Base-by-base conservation (phyloP, 2,797 vertebrate genomes). In the Dendrocincla fuliginosa region DNA sequence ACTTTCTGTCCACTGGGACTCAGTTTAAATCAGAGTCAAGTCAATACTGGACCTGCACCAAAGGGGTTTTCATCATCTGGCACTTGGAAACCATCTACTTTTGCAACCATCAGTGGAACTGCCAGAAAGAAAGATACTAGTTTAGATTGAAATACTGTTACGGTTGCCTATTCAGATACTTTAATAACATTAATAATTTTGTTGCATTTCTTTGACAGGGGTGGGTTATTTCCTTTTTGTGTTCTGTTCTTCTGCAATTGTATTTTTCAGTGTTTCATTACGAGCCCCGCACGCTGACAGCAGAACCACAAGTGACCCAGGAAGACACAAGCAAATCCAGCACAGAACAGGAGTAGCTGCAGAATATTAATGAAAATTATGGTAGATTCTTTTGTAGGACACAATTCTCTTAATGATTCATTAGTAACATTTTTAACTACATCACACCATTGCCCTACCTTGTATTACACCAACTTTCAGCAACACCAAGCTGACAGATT, bases 271-370 rank as follows among this genome's bases (percentile, higher is more conserved):
- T 25, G 23, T 61, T 77, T 74, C 17, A 41, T 18, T 37, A 19
- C 20, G 24, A 19, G 25, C 4, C 5, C 35, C 47, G 39, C 14
- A 16, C 0, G 0, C 16, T 30, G 22, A 12, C 47, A 65, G 39
- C 24, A 70, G 35, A 78, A 81, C 28, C 33, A 28, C 33, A 77
- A 7, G 27, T 16, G 10, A 69, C 32, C 47, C 44, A 41, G 53
- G 33, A 39, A 60, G 50, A 47, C 37, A 65, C 10, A n/a, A 42
- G 22, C 10, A 32, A 65, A 78, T 6, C 6, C 24, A 81, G 32
- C 30, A 25, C 0, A 39, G 11, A 80, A 30, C 39, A 16, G 11
- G 6, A 37, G 15, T 14, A 75, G 27, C 30, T 68, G 49, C 39
- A 60, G 8, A 77, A 47, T 6, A 23, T 2, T 56, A 50, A 89